A percentile compares a stretch with the other conserved stretches of the same genome.
Conservation (phyloP, 2,888 invertebrate species). For the Cephus pygmeus region DNA sequence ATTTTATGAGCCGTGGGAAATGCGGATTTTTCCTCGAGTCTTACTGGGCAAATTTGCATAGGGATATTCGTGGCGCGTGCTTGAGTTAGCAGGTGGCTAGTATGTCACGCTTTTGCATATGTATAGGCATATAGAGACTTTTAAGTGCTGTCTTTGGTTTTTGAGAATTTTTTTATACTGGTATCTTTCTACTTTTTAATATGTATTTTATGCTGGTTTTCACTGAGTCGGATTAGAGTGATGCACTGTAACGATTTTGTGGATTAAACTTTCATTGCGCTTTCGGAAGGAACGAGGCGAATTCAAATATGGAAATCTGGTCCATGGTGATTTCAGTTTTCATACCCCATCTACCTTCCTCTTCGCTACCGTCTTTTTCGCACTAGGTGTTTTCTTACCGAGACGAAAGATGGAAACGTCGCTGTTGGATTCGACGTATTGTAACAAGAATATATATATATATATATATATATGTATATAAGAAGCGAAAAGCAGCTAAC, state of each 20-base stretch:
- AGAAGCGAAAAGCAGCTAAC: slow-evolving; percentile 27
- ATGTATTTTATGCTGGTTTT: too few relatives aligned
- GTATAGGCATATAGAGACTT: too few relatives aligned
- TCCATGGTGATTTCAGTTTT: not conserved
- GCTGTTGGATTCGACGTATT: not conserved
- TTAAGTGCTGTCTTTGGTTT: too few relatives aligned
- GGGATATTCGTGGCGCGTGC: too few relatives aligned
- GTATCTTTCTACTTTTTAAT: too few relatives aligned
- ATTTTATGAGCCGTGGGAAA: slow-evolving; percentile 53
- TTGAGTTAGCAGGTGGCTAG: too few relatives aligned
- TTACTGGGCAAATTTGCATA: too few relatives aligned
- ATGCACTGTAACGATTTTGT: not conserved
- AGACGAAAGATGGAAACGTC: not conserved
- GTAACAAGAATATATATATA: not conserved
- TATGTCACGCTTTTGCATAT: too few relatives aligned
- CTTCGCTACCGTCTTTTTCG: not conserved
- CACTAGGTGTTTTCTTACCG: not conserved
- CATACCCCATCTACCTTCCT: too few relatives aligned
- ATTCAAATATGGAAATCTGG: not conserved
- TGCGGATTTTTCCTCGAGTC: too few relatives aligned
- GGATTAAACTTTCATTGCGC: not conserved
- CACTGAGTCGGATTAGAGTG: not conserved
- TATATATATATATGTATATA: not conserved
- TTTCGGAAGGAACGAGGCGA: not conserved
- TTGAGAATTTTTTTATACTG: too few relatives aligned